These are phyloP conservation scores for Stegastes partitus DNA, from an alignment of 2,113 vertebrate species.

Conservation along the genomic window DNA sequence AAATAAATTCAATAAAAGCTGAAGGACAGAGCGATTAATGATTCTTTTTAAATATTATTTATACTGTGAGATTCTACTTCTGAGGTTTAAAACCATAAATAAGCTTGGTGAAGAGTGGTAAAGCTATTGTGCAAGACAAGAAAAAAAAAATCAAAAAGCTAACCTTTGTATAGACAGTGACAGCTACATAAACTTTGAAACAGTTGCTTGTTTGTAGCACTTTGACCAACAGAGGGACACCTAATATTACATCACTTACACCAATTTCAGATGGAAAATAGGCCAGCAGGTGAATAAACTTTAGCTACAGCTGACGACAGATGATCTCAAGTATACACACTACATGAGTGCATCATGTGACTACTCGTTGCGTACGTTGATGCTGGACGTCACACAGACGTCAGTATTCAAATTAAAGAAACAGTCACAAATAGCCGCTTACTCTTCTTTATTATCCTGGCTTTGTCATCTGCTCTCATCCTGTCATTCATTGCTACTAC, in stretches of 20 bases:
- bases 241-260: background rate
- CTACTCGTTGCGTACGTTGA: background rate
- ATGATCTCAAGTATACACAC: too few relatives aligned
- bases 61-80: background rate
- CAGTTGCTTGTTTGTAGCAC: background rate
- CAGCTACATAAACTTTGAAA: background rate
- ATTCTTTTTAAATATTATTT: background rate
- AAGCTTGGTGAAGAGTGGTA: background rate
- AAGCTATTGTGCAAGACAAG: background rate
- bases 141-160: background rate
- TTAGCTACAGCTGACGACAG: background rate
- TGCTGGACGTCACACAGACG: background rate
- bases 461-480: slow-evolving; percentile 17
- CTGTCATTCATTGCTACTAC: slow-evolving; percentile 3
- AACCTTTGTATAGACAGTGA: background rate
- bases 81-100: background rate
- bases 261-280: slow-evolving; percentile 3
- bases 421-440: background rate
- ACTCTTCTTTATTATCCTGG: slow-evolving; percentile 29
- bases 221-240: background rate
- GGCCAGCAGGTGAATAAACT: slow-evolving; percentile 20
- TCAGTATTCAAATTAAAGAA: slow-evolving; percentile 5
- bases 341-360: background rate
- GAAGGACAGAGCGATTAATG: background rate
- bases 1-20: slow-evolving; percentile 6